These are phyloP conservation scores for Podabrus alpinus DNA, from an alignment of 2,888 invertebrate genomes.

Conservation along the genomic window DNA sequence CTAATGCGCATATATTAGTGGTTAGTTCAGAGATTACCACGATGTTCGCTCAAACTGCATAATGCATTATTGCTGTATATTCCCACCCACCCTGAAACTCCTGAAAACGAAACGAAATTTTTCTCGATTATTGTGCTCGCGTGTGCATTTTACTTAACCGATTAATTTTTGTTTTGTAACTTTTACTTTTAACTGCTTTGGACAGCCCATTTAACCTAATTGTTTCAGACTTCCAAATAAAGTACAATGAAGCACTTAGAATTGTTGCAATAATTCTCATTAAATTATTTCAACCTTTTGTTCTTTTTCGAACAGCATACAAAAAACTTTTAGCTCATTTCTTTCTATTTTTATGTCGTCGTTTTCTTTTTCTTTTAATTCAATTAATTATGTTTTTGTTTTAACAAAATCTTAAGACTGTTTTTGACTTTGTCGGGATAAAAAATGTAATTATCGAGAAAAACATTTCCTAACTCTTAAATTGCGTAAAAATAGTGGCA, in stretches of 20 bases:
- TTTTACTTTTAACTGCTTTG: neutral
- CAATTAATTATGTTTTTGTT: neutral
- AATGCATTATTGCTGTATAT: neutral
- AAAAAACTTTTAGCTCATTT: neutral
- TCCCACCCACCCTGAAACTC: neutral
- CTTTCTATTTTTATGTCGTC: neutral
- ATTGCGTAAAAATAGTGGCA: slow-evolving; percentile 19
- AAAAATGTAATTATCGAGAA: slow-evolving; percentile 32
- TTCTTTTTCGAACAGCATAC: neutral
- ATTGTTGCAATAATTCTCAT: neutral
- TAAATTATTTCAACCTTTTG: neutral
- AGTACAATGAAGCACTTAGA: neutral
- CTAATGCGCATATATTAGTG: neutral
- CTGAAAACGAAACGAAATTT: neutral
- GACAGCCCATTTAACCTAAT: neutral
- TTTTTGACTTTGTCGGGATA: neutral
- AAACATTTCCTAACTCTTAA: slow-evolving; percentile 27
- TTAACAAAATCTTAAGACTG: neutral
- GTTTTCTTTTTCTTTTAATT: neutral
- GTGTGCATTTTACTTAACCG: neutral
- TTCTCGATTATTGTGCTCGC: neutral
- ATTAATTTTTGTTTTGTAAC: neutral
- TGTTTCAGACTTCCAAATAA: neutral
- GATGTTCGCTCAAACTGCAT: neutral
- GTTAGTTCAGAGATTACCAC: neutral